Evolutionary conservation across 2,888 invertebrate species (phyloP).

Genomic region (Synanthedon formicaeformis): DNA sequence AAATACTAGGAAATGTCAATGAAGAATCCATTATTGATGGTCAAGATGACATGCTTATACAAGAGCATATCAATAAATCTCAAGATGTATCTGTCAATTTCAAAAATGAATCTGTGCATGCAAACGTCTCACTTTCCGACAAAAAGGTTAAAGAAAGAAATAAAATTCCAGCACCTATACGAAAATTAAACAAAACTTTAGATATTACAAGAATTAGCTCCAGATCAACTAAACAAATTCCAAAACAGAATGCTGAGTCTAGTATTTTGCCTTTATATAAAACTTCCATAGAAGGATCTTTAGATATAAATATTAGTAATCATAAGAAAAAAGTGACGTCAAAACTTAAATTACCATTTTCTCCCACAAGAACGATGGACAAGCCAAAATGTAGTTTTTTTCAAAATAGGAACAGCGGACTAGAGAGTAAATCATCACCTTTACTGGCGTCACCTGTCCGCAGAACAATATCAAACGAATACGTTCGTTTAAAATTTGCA

Average conservation of each 20-base stretch:
- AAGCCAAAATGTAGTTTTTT: slow-evolving; percentile 55
- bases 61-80: slow-evolving; percentile 42
- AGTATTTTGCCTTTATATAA: slow-evolving; percentile 55
- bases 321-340: slow-evolving; percentile 44
- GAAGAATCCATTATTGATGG: slow-evolving; percentile 25
- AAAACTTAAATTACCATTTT: slow-evolving; percentile 56
- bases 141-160: slow-evolving; percentile 45
- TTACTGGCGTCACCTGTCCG: slow-evolving; percentile 50
- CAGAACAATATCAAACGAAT: slow-evolving; percentile 65
- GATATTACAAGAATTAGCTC: slow-evolving; percentile 35
- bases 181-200: slow-evolving; percentile 44
- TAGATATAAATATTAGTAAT: slow-evolving; percentile 30
- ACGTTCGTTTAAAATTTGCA: slow-evolving; percentile 55
- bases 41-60: slow-evolving; percentile 33
- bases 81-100: slow-evolving; percentile 25
- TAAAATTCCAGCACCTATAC: slow-evolving; percentile 43
- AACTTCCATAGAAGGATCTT: slow-evolving; percentile 30
- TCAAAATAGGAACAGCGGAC: slow-evolving; percentile 38
- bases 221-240: slow-evolving; percentile 27
- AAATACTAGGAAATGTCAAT: slow-evolving; percentile 35
- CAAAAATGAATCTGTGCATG: slow-evolving; percentile 16
- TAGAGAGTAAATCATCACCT: slow-evolving; percentile 42
- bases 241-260: slow-evolving; percentile 33
- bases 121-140: slow-evolving; percentile 23
- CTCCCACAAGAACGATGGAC: slow-evolving; percentile 53